Conservation (phyloP, 1,140 invertebrate genomes). For the Teleopsis dalmanni region DNA sequence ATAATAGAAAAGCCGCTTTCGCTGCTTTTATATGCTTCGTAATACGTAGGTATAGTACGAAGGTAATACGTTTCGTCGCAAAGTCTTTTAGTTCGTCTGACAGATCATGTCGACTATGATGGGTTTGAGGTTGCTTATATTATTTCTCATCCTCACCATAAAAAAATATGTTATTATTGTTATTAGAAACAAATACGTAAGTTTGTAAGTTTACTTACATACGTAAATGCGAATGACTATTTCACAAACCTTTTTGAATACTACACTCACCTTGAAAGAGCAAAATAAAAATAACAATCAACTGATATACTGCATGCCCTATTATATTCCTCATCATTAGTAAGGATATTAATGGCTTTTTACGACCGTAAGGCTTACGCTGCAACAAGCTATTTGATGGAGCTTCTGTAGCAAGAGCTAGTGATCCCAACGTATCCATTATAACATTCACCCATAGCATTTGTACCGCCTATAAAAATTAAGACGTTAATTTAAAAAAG, state of each 20-base stretch:
- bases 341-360: conserved; percentile 90
- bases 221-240: too few relatives aligned
- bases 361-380: conserved; percentile 92
- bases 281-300: conserved; percentile 84
- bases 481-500: too few relatives aligned
- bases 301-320: conserved; percentile 90
- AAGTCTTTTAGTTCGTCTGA: too few relatives aligned
- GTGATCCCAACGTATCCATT: conserved; percentile 96
- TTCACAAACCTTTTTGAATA: too few relatives aligned
- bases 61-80: too few relatives aligned
- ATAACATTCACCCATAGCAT: conserved; percentile 99
- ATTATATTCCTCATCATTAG: conserved; percentile 99
- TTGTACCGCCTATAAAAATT: conserved; percentile 82
- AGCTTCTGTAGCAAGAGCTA: conserved; percentile 93
- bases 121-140: not conserved
- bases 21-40: too few relatives aligned
- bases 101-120: not conserved
- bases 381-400: conserved; percentile 87
- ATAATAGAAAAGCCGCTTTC: too few relatives aligned
- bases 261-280: conserved; percentile 73
- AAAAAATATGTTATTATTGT: not conserved
- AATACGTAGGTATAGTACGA: too few relatives aligned
- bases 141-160: not conserved
- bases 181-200: too few relatives aligned
- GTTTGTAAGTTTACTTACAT: too few relatives aligned